Evolutionary conservation across 2,888 invertebrate species (phyloP).

Genomic region (Polydrusus cervinus): DNA sequence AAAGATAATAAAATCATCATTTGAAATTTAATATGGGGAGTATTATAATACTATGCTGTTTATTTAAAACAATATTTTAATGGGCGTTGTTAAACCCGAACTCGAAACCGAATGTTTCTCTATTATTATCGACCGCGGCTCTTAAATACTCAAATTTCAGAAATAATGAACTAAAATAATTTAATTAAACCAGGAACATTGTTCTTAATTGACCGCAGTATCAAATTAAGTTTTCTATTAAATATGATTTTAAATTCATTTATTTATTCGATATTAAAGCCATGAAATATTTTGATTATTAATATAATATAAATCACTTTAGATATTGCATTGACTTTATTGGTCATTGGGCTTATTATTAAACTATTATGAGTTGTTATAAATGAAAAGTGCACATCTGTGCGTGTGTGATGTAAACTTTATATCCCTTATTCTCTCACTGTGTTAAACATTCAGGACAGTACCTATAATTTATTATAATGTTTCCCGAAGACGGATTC

Average conservation of each 20-base stretch:
- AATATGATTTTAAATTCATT: not conserved
- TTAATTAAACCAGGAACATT: slow-evolving; percentile 18
- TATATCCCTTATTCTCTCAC: too few relatives aligned
- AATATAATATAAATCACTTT: too few relatives aligned
- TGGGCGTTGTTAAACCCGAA: slow-evolving; percentile 18
- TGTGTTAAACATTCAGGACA: too few relatives aligned
- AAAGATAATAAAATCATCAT: not conserved
- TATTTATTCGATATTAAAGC: not conserved
- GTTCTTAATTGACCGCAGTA: not conserved
- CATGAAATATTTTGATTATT: not conserved
- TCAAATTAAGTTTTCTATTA: slow-evolving; percentile 2
- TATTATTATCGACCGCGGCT: slow-evolving; percentile 27
- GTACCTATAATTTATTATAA: too few relatives aligned
- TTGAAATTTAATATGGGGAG: slow-evolving; percentile 24
- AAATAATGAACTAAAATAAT: slow-evolving; percentile 37
- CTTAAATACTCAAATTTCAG: slow-evolving; percentile 31
- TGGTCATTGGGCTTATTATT: too few relatives aligned
- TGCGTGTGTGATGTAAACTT: too few relatives aligned
- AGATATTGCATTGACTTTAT: too few relatives aligned
- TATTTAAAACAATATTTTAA: slow-evolving; percentile 13
- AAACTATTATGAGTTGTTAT: too few relatives aligned
- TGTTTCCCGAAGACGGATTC: too few relatives aligned
- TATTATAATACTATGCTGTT: not conserved
- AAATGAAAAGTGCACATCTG: too few relatives aligned
- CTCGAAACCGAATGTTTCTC: slow-evolving; percentile 25